Evolutionary conservation across 2,888 invertebrate species (phyloP), one percentile per base, ranked within the genome.

Genomic region (Ophion ellenae): DNA sequence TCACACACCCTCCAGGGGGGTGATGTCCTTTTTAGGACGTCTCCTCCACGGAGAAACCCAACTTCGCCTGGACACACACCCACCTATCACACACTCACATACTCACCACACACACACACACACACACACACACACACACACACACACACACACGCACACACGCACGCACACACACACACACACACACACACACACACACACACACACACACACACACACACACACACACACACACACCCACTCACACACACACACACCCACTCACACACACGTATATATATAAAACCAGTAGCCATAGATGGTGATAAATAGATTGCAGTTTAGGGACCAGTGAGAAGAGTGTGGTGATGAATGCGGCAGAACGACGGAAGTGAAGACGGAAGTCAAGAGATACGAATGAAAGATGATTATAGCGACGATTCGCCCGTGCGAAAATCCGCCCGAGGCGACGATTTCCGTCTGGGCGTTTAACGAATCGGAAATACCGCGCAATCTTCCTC

Each of bases 241-340:
- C 2, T 4, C 32, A 4, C 32, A 32, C 32, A 32, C 32, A 32
- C 32, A 32, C 32, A 2, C 32, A 4, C 32, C 0, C 32, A 32
- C 32, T 4, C 47, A n/a, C 2, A 28, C 36, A 67, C 36, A 67
- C 4, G n/a, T 40, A 40, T 20, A 67, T n/a, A 40, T n/a, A n/a
- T 14, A 32, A 6, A 64, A 24, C 9, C 6, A 32, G 67, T 73
- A 74, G 53, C 78, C 17, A 74, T 78, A 57, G 78, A 81, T 85
- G 77, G 81, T 81, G 85, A 85, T 85, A 85, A 85, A 85, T 85
- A 81, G 81, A 85, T 85, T 75, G 81, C 40, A 40, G 64, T 32
- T 80, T 47, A 17, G 24, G 32, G 64, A 17, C 69, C 36, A 69
- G 20, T 32, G 79, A 57, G 73, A 66, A 75, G 64, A 78, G 17